phyloP scores from a whole-genome alignment of 2,797 vertebrate genomes.

The Anguilla marmorata region DNA sequence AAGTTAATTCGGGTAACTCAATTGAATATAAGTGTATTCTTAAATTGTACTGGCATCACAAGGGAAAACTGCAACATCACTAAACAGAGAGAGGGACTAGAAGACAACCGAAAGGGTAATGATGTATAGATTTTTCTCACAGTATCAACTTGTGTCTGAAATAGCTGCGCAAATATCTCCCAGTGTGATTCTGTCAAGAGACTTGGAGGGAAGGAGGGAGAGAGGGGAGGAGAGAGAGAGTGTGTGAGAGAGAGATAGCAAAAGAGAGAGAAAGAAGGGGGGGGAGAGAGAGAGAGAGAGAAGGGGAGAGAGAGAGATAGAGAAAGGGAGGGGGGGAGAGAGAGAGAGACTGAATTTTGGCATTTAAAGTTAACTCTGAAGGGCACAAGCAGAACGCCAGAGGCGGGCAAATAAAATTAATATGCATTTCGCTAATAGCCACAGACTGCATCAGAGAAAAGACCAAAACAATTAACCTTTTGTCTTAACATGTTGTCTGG shows the following conservation, averaged over 20 bases:
- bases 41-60: neutral
- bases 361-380: neutral
- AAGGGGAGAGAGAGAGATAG: neutral
- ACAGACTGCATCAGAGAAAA: constrained; percentile 10
- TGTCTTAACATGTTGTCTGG: neutral
- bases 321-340: neutral
- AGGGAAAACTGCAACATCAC: neutral
- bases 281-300: neutral
- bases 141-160: constrained; percentile 1
- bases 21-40: too few species aligned
- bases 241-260: neutral
- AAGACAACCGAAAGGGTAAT: neutral
- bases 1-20: too few species aligned
- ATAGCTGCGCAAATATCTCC: neutral
- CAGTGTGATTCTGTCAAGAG: neutral
- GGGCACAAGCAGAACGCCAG: neutral
- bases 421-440: constrained; percentile 11
- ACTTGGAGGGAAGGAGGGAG: neutral
- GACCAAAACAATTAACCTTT: constrained; percentile 18
- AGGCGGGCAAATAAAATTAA: neutral
- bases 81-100: neutral
- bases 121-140: neutral
- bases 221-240: neutral
- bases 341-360: neutral
- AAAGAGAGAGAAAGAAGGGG: neutral